Conservation (phyloP, 1,140 invertebrate genomes). For the Drosophila dunni region DNA sequence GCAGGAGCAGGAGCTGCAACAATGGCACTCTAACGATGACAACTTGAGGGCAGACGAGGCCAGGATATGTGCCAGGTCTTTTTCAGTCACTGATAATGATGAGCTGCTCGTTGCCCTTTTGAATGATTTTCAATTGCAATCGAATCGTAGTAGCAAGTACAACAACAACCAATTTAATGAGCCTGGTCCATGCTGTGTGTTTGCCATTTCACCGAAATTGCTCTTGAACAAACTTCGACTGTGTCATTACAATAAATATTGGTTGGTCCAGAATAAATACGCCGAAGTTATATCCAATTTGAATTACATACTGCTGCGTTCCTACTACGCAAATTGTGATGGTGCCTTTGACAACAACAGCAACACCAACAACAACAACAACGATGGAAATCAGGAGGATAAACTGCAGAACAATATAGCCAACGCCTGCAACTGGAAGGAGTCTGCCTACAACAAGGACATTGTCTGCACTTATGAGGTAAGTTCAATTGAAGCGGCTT, state of each 20-base stretch:
- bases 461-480: slow-evolving; percentile 83
- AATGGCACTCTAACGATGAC: slow-evolving; percentile 77
- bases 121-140: slow-evolving; percentile 84
- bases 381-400: slow-evolving; percentile 12
- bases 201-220: slow-evolving; percentile 84
- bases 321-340: slow-evolving; percentile 71
- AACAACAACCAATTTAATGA: slow-evolving; percentile 59
- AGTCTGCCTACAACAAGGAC: slow-evolving; percentile 54
- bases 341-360: slow-evolving; percentile 53
- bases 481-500: slow-evolving; percentile 73
- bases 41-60: slow-evolving; percentile 46
- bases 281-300: slow-evolving; percentile 84
- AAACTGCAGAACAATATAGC: slow-evolving; percentile 10
- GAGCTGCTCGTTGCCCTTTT: slow-evolving; percentile 84
- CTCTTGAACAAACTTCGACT: slow-evolving; percentile 83
- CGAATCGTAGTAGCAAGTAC: slow-evolving; percentile 55
- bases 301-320: slow-evolving; percentile 78
- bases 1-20: slow-evolving; percentile 47
- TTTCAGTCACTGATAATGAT: slow-evolving; percentile 81
- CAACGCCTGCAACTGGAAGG: slow-evolving; percentile 37
- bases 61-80: slow-evolving; percentile 71
- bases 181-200: slow-evolving; percentile 61
- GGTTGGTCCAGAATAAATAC: slow-evolving; percentile 85
- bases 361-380: slow-evolving; percentile 23
- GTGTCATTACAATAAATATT: slow-evolving; percentile 84